Evolutionary conservation across 2,888 invertebrate species (phyloP).

Genomic region (Nomada ruficornis): DNA sequence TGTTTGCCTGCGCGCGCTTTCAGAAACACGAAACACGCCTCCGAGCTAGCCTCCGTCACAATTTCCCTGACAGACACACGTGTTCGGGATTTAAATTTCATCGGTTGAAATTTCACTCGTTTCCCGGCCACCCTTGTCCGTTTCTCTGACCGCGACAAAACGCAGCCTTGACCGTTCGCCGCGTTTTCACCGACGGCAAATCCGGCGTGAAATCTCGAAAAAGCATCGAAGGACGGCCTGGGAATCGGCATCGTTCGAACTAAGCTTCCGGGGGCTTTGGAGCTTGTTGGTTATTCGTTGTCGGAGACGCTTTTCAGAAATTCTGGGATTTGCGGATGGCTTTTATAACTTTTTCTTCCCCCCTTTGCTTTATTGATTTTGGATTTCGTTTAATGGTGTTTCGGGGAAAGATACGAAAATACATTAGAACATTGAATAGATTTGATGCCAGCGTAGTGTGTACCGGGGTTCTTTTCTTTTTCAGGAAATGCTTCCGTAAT

Average conservation of each 20-base stretch:
- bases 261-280: neutral
- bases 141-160: slow-evolving; percentile 20
- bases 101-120: slow-evolving; percentile 32
- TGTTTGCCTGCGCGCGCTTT: slow-evolving; percentile 28
- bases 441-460: too few relatives aligned
- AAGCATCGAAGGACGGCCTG: neutral
- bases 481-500: too few relatives aligned
- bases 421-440: neutral
- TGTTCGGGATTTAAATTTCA: slow-evolving; percentile 46
- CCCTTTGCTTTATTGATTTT: neutral
- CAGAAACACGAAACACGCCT: slow-evolving; percentile 28
- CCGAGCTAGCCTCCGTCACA: neutral
- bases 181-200: neutral
- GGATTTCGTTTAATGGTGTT: neutral
- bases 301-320: neutral
- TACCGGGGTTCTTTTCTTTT: too few relatives aligned
- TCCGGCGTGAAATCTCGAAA: neutral
- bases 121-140: neutral
- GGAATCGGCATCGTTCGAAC: slow-evolving; percentile 5
- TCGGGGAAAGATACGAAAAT: neutral
- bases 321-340: neutral
- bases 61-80: slow-evolving; percentile 13
- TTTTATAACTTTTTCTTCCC: neutral
- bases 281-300: slow-evolving; percentile 11
- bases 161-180: slow-evolving; percentile 50